Base-by-base conservation (phyloP, 2,888 invertebrate genomes). In the Scaptomyza caliginosa region DNA sequence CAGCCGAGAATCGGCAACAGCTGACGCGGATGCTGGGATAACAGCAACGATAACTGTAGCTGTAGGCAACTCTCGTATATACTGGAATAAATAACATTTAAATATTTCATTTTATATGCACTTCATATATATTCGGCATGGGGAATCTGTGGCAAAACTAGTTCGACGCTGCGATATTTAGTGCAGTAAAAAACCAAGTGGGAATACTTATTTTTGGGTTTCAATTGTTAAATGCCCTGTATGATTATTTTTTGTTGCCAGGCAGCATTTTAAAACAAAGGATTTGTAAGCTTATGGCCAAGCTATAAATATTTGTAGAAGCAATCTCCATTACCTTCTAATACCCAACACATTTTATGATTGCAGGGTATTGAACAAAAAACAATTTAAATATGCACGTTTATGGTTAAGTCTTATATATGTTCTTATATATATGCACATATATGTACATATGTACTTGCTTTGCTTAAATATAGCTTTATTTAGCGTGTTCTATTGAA, bases 401-500 rank as follows among this genome's bases (percentile, higher is more conserved):
- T 54, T 66, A 67, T 63, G 66, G 21, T 63, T 21, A 49, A 50
- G 5, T 28, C n/a, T 17, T 17, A 26, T 26, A 49, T 36, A 48
- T 52, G 17, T 32, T 7, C 2, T 5, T 16, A 39, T 34, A 7
- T 46, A 28, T 26, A 19, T n/a, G n/a, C 17, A 42, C 26, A 16
- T 13, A 57, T 46, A 17, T 55, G 21, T 28, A 42, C 34, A 48
- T 79, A 69, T 83, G 82, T 59, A 83, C 66, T 58, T 74, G 59
- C 21, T 24, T 13, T 38, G 74, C 8, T 68, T 77, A 68, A 70
- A 46, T 73, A 42, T 66, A 7, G 68, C 34, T 82, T 69, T 71
- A 73, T 85, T 85, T 86, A 86, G 85, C 87, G 78, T 73, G 78
- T 82, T 82, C 88, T 81, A 77, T 77, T 79, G 77, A 82, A 89